Percentiles rank a stretch among this genome's conserved stretches.
Evolutionary conservation across 2,888 invertebrate genomes (phyloP).

Genomic region (Pocota personata): DNA sequence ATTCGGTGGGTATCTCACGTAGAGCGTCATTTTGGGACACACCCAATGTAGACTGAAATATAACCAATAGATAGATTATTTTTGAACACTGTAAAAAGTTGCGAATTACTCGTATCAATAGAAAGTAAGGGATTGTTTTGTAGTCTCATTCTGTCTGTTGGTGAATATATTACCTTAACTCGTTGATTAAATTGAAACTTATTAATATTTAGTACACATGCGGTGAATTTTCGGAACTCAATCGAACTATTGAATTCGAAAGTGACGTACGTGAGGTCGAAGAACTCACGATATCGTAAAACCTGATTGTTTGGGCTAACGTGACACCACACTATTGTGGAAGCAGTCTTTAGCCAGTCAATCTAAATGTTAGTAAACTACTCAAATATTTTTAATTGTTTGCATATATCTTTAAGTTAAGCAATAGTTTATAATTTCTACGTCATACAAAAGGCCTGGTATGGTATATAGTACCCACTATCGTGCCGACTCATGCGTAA

Average conservation of each 20-base stretch:
- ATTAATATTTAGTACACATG: constrained; percentile 8
- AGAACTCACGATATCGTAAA: neutral
- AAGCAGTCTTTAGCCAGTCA: too few species aligned
- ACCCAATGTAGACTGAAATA: constrained; percentile 27
- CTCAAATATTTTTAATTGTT: neutral
- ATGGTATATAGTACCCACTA: neutral
- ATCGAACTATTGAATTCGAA: neutral
- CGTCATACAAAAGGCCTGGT: constrained; percentile 17
- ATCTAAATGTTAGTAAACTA: neutral
- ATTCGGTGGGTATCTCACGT: constrained; percentile 1
- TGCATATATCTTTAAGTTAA: neutral
- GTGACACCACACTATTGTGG: too few species aligned
- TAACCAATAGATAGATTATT: neutral
- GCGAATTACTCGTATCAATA: neutral
- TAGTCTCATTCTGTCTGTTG: neutral
- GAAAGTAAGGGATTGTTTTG: neutral
- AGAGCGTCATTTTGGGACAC: constrained; percentile 7
- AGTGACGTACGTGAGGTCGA: neutral
- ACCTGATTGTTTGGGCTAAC: too few species aligned
- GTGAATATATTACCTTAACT: neutral
- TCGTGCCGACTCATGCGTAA: constrained; percentile 9
- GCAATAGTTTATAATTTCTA: neutral
- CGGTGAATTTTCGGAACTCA: neutral
- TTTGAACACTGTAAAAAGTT: neutral
- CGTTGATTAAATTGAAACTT: neutral